Evolutionary conservation across 2,888 invertebrate species (phyloP), one percentile per base, ranked within the genome.

Genomic region (Protula sp.): DNA sequence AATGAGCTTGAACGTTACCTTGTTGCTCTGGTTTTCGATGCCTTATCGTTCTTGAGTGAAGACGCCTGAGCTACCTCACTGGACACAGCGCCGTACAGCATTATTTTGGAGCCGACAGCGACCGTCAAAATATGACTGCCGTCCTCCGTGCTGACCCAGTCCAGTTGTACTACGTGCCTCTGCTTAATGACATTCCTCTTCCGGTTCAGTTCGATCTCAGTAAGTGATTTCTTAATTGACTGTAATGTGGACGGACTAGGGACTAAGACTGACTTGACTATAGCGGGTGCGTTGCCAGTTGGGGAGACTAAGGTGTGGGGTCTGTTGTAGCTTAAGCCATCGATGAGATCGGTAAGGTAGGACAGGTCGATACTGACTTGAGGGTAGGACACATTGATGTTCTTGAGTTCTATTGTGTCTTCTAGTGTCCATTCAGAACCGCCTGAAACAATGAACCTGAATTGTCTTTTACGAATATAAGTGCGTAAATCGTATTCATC

Each of bases 91-190:
- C 65, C 65, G 30, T 67, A 69, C 19, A 69, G 61, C 9, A 65
- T 24, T 22, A 69, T 61, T 50, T 63, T 63, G 1, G 78, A 72
- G 14, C 79, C 95, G 45, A 97, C 93, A 0, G 92, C 94, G 0
- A 99, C 94, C 0, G 99, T 98, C 47, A 99, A 82, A 71, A 99
- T 92, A 79, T 99, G 98, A 0, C 94, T 93, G 0, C 99, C 99
- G 78, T 99, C 98, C 81, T 99, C 99, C 70, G 97, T 94, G 0
- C 97, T 95, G 14, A 98, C 97, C 99, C 99, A 99, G 82, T 99
- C 99, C 47, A 98, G 83, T 76, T 95, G 95, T 0, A 97, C 94
- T 29, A 94, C 84, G 47, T 76, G 77, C 63, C 75, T 76, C 67
- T 38, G 9, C 45, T 38, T 9, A 9, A 38, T 14, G n/a, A 38